Percentiles rank a stretch among this genome's conserved stretches.
phyloP scores from a whole-genome alignment of 2,888 invertebrate genomes.

The Pollenia angustigena region DNA sequence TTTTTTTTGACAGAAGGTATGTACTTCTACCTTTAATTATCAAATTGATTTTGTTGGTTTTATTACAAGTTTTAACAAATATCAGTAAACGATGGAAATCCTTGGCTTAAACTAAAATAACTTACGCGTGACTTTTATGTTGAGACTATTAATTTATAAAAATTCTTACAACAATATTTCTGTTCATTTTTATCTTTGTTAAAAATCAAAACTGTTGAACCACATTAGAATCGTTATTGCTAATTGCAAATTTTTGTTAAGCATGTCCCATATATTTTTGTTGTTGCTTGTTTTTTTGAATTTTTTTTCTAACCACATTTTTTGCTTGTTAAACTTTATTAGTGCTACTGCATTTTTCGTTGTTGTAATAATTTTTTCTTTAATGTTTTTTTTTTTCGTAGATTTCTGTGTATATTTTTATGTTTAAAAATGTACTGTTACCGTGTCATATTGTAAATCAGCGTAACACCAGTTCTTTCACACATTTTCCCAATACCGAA shows the following conservation, averaged over 20 bases:
- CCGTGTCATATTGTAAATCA: slow-evolving; percentile 74
- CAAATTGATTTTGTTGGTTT: too few relatives aligned
- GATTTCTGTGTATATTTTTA: slow-evolving; percentile 53
- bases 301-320: slow-evolving; percentile 44
- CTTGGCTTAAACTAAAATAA: too few relatives aligned
- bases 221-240: slow-evolving; percentile 42
- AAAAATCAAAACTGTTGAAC: slow-evolving; percentile 13
- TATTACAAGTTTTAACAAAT: too few relatives aligned
- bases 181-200: not conserved
- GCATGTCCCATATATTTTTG: slow-evolving; percentile 64
- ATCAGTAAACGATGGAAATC: too few relatives aligned
- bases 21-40: too few relatives aligned
- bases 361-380: slow-evolving; percentile 55
- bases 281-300: slow-evolving; percentile 19
- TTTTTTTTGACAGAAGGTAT: too few relatives aligned
- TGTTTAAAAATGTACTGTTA: slow-evolving; percentile 77
- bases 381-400: slow-evolving; percentile 51
- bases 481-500: slow-evolving; percentile 67
- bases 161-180: too few relatives aligned
- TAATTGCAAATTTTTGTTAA: slow-evolving; percentile 69
- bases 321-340: slow-evolving; percentile 66
- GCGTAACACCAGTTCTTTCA: slow-evolving; percentile 72
- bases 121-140: too few relatives aligned
- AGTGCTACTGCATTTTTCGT: slow-evolving; percentile 61
- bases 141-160: too few relatives aligned